These are phyloP conservation scores for Aphodius sticticus DNA, from an alignment of 2,888 invertebrate species.

Conservation along the genomic window DNA sequence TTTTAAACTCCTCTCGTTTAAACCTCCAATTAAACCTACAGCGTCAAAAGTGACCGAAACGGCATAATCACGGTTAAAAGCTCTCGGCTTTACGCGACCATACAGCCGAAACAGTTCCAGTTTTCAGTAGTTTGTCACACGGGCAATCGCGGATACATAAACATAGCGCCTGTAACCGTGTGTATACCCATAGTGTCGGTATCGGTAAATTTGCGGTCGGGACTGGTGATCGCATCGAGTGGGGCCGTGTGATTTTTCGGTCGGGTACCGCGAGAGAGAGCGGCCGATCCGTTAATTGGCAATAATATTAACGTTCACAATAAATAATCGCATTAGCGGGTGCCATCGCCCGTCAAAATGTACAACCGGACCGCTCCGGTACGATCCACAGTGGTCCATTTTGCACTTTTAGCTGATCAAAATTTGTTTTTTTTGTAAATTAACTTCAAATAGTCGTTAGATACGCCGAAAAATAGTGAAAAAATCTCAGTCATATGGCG, in stretches of 20 bases:
- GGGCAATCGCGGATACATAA: constrained; percentile 16
- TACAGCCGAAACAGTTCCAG: neutral
- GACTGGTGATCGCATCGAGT: constrained; percentile 12
- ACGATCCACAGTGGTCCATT: no score
- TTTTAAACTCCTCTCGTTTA: no score
- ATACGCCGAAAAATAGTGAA: no score
- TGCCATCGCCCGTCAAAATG: constrained; percentile 52
- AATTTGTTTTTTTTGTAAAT: no score
- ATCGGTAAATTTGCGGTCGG: constrained; percentile 23
- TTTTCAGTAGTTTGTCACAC: constrained; percentile 23
- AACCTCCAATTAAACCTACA: no score
- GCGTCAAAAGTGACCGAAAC: neutral
- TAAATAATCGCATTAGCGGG: constrained; percentile 53
- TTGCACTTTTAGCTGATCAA: no score
- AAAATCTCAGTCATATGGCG: no score
- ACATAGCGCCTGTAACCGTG: constrained; percentile 6
- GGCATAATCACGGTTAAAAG: neutral
- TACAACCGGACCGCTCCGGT: constrained; percentile 44
- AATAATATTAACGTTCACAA: constrained; percentile 47
- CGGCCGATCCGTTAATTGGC: constrained; percentile 32
- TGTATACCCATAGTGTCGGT: constrained; percentile 7
- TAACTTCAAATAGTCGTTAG: no score
- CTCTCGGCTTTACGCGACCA: neutral
- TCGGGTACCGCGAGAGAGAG: neutral
- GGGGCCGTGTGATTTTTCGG: constrained; percentile 23